Percentiles rank a stretch among this genome's conserved stretches.
Evolutionary conservation across 2,888 invertebrate species (phyloP).

Genomic region (Augochlorella aurata): DNA sequence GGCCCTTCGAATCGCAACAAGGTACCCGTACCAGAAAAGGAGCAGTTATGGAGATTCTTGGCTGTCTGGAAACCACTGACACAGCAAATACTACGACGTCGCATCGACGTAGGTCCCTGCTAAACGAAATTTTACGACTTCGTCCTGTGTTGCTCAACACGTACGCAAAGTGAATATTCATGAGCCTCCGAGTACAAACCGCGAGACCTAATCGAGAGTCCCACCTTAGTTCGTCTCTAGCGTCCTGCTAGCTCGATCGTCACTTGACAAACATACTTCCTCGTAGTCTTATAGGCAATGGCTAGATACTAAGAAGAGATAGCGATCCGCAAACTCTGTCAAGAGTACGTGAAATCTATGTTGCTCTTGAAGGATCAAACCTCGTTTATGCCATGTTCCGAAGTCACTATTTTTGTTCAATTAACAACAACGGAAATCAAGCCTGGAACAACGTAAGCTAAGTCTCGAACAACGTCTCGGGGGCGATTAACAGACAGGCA

Average conservation of each 20-base stretch:
- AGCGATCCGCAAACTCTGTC: not conserved
- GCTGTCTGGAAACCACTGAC: not conserved
- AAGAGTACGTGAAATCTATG: not conserved
- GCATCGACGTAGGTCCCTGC: not conserved
- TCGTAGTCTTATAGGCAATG: not conserved
- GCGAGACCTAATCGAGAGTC: not conserved
- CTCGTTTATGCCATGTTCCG: too few relatives aligned
- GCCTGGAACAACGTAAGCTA: not conserved
- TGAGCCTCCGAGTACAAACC: not conserved
- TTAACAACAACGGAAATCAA: not conserved
- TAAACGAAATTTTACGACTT: not conserved
- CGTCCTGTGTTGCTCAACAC: not conserved
- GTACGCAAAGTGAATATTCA: slow-evolving; percentile 5
- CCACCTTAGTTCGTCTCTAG: not conserved
- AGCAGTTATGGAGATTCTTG: not conserved
- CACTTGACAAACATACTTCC: not conserved
- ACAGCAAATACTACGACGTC: not conserved
- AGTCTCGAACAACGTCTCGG: not conserved
- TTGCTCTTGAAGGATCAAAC: too few relatives aligned
- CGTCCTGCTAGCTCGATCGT: not conserved
- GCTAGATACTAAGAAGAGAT: not conserved
- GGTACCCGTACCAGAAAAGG: too few relatives aligned
- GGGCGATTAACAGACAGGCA: not conserved
- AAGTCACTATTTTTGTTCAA: not conserved
- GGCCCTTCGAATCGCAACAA: too few relatives aligned